Evolutionary conservation across 2,113 vertebrate genomes (phyloP).

Genomic region (Picathartes gymnocephalus): DNA sequence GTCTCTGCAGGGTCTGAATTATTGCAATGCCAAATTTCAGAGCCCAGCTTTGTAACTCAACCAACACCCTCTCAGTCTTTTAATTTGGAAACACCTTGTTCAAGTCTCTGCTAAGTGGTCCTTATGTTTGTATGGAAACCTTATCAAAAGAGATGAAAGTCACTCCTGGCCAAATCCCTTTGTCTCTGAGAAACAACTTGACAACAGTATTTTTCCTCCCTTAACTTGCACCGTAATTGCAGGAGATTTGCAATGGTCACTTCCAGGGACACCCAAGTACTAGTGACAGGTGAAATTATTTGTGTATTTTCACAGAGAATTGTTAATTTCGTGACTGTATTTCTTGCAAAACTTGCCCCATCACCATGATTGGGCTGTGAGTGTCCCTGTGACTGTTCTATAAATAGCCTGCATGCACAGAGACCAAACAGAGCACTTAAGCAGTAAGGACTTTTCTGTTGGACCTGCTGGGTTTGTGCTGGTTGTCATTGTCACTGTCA

Average conservation of each 20-base stretch:
- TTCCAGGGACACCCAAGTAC: not conserved
- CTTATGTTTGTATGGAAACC: not conserved
- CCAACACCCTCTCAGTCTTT: not conserved
- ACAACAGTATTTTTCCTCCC: not conserved
- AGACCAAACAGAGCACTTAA: conserved; percentile 7
- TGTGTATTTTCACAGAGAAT: not conserved
- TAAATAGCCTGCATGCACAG: conserved; percentile 14
- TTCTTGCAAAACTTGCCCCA: not conserved
- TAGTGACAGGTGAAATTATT: not conserved
- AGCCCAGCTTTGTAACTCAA: not conserved
- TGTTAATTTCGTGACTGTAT: fast-evolving
- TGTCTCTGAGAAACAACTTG: not conserved
- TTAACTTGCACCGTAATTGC: not conserved
- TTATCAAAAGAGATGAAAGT: not conserved
- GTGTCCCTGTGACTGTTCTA: not conserved
- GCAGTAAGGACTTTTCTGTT: not conserved
- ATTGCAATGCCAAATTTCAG: not conserved
- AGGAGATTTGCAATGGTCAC: not conserved
- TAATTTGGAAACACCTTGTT: not conserved
- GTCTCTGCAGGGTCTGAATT: not conserved
- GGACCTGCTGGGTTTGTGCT: not conserved
- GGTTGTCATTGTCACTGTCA: not conserved
- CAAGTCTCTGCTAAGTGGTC: not conserved
- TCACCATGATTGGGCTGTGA: not conserved
- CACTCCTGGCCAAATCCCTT: not conserved